Conservation (phyloP, 30 jellyfish, hydroid and myxozoan species). For the Mastigias papua region DNA sequence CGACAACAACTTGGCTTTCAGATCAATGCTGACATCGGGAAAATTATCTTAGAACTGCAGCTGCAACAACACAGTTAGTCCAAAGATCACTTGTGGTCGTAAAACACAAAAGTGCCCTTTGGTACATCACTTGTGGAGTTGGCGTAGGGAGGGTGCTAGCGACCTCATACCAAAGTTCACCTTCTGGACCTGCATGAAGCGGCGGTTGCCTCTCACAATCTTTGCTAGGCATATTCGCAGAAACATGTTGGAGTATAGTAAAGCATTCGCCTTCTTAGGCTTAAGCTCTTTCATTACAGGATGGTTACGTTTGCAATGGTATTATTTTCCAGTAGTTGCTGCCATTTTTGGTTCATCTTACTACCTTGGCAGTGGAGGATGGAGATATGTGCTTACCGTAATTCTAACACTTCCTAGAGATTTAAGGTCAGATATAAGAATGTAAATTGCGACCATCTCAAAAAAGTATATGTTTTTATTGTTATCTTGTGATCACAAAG, state of each 20-base stretch:
- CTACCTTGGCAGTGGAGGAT: constrained; percentile 79
- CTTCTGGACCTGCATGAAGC: constrained; percentile 7
- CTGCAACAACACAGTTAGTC: neutral
- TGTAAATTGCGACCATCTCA: neutral
- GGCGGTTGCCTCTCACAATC: constrained; percentile 15
- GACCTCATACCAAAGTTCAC: neutral
- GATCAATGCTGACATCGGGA: no score
- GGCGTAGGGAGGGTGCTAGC: neutral
- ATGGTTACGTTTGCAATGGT: constrained; percentile 66
- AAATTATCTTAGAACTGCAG: no score
- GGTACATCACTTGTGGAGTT: no score
- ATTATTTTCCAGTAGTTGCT: constrained; percentile 37
- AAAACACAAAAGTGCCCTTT: no score
- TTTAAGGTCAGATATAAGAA: constrained; percentile 36
- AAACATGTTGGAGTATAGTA: constrained; percentile 32
- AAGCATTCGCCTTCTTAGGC: constrained; percentile 57
- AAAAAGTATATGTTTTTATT: no score
- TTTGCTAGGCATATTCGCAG: constrained; percentile 54
- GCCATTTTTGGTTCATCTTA: constrained; percentile 13
- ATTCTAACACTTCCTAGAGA: constrained; percentile 66
- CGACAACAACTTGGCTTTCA: no score
- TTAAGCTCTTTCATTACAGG: constrained; percentile 47
- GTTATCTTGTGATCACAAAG: no score
- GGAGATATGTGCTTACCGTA: constrained; percentile 51
- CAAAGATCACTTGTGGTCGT: neutral